Evolutionary conservation across 2,113 vertebrate genomes (phyloP).

Genomic region (Mirza zaza): DNA sequence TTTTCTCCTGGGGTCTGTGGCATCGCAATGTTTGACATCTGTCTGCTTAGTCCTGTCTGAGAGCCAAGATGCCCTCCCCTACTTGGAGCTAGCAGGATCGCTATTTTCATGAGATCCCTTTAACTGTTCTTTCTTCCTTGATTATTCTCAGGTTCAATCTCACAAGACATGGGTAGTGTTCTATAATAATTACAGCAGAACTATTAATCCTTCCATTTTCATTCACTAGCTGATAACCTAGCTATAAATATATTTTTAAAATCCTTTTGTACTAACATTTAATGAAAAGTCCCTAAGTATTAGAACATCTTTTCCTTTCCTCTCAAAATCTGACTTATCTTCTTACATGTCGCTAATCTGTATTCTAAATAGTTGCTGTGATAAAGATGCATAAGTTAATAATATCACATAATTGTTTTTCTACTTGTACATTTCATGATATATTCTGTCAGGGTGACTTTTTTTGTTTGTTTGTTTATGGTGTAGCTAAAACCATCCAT

Average conservation of each 20-base stretch:
- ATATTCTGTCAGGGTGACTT: neutral
- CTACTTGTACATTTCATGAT: neutral
- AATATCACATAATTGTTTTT: neutral
- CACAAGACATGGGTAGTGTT: neutral
- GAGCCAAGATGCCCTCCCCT: neutral
- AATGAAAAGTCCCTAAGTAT: neutral
- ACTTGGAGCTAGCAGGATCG: neutral
- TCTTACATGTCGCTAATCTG: neutral
- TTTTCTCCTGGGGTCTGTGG: neutral
- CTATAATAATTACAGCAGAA: neutral
- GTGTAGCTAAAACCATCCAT: neutral
- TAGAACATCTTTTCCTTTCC: neutral
- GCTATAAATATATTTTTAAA: neutral
- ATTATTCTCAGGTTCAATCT: neutral
- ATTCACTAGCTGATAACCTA: neutral
- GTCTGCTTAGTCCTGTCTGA: neutral
- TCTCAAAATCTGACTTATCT: neutral
- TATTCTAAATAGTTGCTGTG: neutral
- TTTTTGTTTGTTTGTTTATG: neutral
- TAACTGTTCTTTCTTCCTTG: neutral
- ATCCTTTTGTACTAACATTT: neutral
- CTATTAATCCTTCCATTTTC: neutral
- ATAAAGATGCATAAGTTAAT: neutral
- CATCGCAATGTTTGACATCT: neutral
- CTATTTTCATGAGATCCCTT: neutral